Evolutionary conservation across 2,797 vertebrate genomes (phyloP).

Genomic region (Lepilemur septentrionalis): DNA sequence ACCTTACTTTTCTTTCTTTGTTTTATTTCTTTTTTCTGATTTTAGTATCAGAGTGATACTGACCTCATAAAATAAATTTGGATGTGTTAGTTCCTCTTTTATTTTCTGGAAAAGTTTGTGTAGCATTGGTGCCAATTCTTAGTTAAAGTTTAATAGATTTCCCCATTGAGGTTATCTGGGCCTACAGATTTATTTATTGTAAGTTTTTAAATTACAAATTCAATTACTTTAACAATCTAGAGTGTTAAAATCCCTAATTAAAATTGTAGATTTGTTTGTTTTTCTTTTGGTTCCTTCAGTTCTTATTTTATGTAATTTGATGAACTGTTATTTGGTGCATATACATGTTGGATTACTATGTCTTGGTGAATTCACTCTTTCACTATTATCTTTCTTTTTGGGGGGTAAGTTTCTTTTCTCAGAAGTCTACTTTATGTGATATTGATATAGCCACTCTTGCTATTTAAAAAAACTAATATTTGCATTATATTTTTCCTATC

Average conservation of each 20-base stretch:
- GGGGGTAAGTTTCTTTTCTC: background rate
- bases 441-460: background rate
- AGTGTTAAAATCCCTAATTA: background rate
- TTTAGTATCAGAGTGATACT: background rate
- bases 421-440: background rate
- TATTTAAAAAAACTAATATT: background rate
- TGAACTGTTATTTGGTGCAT: background rate
- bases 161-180: background rate
- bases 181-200: background rate
- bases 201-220: slow-evolving; percentile 18
- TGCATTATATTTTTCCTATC: background rate
- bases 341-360: background rate
- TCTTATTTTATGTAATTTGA: background rate
- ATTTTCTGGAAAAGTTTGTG: background rate
- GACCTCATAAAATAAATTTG: background rate
- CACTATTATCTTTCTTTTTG: background rate
- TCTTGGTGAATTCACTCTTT: background rate
- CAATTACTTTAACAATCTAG: background rate
- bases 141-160: slow-evolving; percentile 12
- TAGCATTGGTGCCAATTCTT: background rate
- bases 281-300: slow-evolving; percentile 28
- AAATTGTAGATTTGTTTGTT: background rate
- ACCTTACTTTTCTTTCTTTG: background rate
- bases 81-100: background rate
- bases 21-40: background rate